Percentiles rank a stretch among this genome's conserved stretches.
These are phyloP conservation scores for Diplolepis rosae DNA, from an alignment of 2,888 invertebrate genomes.

Conservation along the genomic window DNA sequence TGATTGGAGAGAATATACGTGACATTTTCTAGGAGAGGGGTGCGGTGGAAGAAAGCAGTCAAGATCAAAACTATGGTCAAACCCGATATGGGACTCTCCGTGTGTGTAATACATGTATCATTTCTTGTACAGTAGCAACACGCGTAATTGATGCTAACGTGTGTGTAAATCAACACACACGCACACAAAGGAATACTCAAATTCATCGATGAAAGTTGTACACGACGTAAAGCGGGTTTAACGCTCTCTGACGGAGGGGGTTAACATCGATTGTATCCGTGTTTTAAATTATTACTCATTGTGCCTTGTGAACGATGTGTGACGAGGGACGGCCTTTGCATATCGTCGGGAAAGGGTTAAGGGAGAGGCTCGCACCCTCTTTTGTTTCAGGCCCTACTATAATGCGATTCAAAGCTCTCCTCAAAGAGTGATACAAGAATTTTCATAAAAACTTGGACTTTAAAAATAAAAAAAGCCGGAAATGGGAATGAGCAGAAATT, in stretches of 20 bases:
- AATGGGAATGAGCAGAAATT: background rate
- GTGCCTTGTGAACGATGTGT: slow-evolving; percentile 37
- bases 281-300: slow-evolving; percentile 65
- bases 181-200: slow-evolving; percentile 24
- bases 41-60: slow-evolving; percentile 32
- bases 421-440: background rate
- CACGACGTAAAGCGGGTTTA: slow-evolving; percentile 41
- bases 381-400: background rate
- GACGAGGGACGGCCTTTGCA: slow-evolving; percentile 45
- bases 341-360: slow-evolving; percentile 36
- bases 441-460: too few species aligned
- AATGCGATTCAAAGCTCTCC: background rate
- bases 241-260: slow-evolving; percentile 44
- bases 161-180: slow-evolving; percentile 28
- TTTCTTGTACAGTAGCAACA: slow-evolving; percentile 21
- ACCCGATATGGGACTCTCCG: slow-evolving; percentile 38
- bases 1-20: slow-evolving; percentile 39
- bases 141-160: slow-evolving; percentile 27
- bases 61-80: slow-evolving; percentile 43
- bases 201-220: slow-evolving; percentile 19
- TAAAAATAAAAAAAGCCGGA: too few species aligned
- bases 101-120: slow-evolving; percentile 26
- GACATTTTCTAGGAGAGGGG: slow-evolving; percentile 28
- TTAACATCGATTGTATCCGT: slow-evolving; percentile 64
- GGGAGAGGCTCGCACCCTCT: slow-evolving; percentile 19